Evolutionary conservation across 2,797 vertebrate species (phyloP), one percentile per base, ranked within the genome.

Genomic region (Cichlasoma orientale): DNA sequence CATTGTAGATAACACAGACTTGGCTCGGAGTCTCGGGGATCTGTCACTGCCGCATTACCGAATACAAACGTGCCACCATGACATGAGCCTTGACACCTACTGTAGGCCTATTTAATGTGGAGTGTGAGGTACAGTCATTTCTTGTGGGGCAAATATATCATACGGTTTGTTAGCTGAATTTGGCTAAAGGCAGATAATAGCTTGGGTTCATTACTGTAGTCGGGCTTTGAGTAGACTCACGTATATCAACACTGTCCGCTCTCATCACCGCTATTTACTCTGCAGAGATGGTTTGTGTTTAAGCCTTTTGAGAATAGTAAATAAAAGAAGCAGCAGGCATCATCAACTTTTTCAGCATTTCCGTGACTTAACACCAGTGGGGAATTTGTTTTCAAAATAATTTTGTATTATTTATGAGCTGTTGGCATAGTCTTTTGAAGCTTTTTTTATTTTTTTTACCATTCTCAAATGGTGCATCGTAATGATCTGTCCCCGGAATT

Each of bases 1-100:
- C 75, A 68, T 85, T 86, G 89, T 78, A 89, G 89, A 93, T 92
- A 92, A 89, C 87, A 23, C 78, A 70, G 86, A 66, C 82, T 90
- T 85, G 85, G 87, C 86, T 77, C 1, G 1, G 57, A 77, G 78
- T 86, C 78, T 84, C 31, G 2, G 72, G 79, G 79, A 85, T 87
- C 78, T 90, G 84, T 90, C 90, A 85, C 79, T 31, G 69, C 9
- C 0, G 88, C 53, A 79, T 89, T 88, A 90, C 80, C 29, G 72
- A 85, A 75, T 76, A 73, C 58, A 82, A 88, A 89, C 54, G 75
- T 83, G 70, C 76, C 63, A 75, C 76, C 84, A 80, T 86, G 84
- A 86, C 83, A 86, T 31, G 54, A 83, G 85, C 75, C 79, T n/a
- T 88, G 89, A 88, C 88, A 89, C 78, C 79, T 87, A 77, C 83